Percentiles rank a stretch among this genome's conserved stretches.
Evolutionary conservation across 2,113 vertebrate genomes (phyloP).

Genomic region (Clarias magur): DNA sequence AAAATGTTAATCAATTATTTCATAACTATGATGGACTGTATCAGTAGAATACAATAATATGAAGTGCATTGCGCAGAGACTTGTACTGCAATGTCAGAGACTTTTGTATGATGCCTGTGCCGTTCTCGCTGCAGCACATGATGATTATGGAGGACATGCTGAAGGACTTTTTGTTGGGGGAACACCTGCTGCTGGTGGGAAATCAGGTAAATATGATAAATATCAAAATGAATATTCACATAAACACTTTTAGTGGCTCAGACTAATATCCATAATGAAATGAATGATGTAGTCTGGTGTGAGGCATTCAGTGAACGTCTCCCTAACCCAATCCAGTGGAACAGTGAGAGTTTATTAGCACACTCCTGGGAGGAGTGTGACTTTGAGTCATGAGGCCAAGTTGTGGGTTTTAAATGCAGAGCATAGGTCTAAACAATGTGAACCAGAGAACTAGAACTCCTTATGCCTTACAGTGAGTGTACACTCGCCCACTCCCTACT

Average conservation of each 20-base stretch:
- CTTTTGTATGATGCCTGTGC: neutral
- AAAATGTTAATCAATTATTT: neutral
- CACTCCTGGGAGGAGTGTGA: conserved; percentile 1
- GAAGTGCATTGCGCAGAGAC: neutral
- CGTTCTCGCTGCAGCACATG: conserved; percentile 81
- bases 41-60: neutral
- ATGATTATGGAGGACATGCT: conserved; percentile 97
- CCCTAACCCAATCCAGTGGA: neutral
- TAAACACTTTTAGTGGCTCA: neutral
- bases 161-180: conserved; percentile 93
- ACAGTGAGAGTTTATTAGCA: conserved; percentile 24
- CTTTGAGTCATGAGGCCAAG: conserved; percentile 4
- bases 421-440: conserved; percentile 2
- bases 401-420: conserved; percentile 26
- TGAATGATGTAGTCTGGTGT: neutral
- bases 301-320: neutral
- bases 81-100: neutral
- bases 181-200: conserved; percentile 92
- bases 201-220: conserved; percentile 85
- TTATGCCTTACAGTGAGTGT: neutral
- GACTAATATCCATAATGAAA: neutral
- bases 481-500: conserved; percentile 29
- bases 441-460: conserved; percentile 26
- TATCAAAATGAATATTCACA: neutral
- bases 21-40: neutral